Base-by-base conservation (phyloP, 2,888 invertebrate genomes). In the Hydrotaea cyrtoneurina region DNA sequence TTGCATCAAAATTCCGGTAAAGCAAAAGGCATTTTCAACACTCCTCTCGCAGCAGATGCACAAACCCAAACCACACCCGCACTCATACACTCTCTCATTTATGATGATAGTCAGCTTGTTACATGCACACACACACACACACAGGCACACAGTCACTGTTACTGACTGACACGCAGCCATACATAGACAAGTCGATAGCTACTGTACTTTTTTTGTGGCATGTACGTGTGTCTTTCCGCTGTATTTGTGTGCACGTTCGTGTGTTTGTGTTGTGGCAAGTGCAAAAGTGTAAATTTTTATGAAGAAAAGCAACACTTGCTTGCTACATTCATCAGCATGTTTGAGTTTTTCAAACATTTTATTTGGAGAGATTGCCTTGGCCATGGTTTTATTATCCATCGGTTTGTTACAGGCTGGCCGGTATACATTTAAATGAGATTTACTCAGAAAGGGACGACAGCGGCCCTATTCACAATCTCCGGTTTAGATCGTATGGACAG, bases 261-360 rank as follows among this genome's bases (percentile, higher is more conserved):
- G 39, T 43, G 13, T 57, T 3, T 53, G 57, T 57, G 23, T 53
- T 62, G 21, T 2, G 26, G 50, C 59, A 39, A 57, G 79, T 79
- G 79, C 73, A 55, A 74, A 80, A 57, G 80, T 80, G 80, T 69
- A 80, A 80, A 80, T 80, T 80, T 79, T 43, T 66, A 74, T 75
- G 46, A 74, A 74, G 80, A 80, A 80, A 80, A 66, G 80, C 79
- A 79, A 79, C 79, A 79, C 73, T 79, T 79, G 73, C 53, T 62
- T 64, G 4, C 46, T 26, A 11, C 77, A 64, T 76, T 64, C 66
- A 76, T 66, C 64, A 62, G 59, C 46, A 62, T 46, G 59, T 53
- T 64, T 43, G 19, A 53, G 23, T 53, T 77, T 53, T 39, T 5
- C 3, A 2, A 5, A 26, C 5, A 26, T 76, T 66, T 66, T 53